A percentile compares a stretch with the other conserved stretches of the same genome.
Evolutionary conservation across 2,113 vertebrate species (phyloP).

Genomic region (Mungos mungo): DNA sequence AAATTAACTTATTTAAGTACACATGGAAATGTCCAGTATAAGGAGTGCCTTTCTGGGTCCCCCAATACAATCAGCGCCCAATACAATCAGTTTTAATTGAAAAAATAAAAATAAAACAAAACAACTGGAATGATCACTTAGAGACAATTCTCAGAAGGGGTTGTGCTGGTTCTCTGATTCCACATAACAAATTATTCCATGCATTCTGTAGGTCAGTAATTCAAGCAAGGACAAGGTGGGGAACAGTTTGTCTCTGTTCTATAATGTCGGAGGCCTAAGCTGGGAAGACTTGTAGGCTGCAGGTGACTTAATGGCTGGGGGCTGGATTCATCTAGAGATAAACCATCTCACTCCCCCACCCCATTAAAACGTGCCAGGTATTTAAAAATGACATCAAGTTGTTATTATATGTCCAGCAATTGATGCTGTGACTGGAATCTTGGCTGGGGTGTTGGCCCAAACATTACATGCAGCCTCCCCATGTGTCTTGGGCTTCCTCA

Average conservation of each 20-base stretch:
- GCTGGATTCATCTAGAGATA: conserved; percentile 62
- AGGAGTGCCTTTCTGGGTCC: neutral
- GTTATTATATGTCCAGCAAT: conserved; percentile 4
- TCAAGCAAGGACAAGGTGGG: neutral
- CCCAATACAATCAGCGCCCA: neutral
- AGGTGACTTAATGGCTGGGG: neutral
- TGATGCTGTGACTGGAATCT: neutral
- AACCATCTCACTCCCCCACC: conserved; percentile 84
- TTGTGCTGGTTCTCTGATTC: neutral
- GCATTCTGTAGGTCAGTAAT: neutral
- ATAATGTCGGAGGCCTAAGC: neutral
- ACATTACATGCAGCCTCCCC: neutral
- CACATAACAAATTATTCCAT: neutral
- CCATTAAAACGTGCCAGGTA: conserved; percentile 68
- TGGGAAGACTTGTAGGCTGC: neutral
- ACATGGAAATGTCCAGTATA: neutral
- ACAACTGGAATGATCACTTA: neutral
- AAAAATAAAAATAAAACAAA: neutral
- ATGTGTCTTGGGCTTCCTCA: neutral
- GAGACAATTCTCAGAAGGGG: neutral
- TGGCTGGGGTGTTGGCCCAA: neutral
- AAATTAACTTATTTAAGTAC: neutral
- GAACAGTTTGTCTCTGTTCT: neutral
- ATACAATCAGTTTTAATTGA: neutral
- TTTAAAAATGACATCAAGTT: conserved; percentile 89